Conservation (phyloP, 2,888 invertebrate species). For the Campopleginae sp. region DNA sequence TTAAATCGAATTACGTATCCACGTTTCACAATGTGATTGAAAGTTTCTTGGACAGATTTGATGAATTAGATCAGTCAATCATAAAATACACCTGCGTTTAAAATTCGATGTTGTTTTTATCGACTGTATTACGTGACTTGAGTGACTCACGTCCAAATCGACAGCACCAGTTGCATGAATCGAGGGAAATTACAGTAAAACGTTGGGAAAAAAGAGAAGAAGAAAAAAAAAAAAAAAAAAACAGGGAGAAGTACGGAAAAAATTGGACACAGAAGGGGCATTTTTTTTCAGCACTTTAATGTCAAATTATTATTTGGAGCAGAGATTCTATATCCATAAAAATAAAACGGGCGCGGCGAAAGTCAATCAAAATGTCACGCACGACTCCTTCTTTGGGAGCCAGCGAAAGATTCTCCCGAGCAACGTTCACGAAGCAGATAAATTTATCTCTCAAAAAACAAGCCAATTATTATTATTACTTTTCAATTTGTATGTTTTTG, state of each 20-base stretch:
- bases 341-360: background rate
- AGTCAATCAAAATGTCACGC: slow-evolving; percentile 48
- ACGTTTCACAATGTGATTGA: slow-evolving; percentile 1
- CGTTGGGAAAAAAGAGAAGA: background rate
- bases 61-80: slow-evolving; percentile 12
- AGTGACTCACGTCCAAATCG: background rate
- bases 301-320: background rate
- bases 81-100: slow-evolving; percentile 6
- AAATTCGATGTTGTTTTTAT: slow-evolving; percentile 8
- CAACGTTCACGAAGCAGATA: background rate
- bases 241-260: background rate
- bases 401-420: slow-evolving; percentile 25
- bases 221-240: background rate
- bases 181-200: background rate
- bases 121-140: background rate
- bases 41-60: slow-evolving; percentile 5
- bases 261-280: background rate
- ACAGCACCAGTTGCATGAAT: background rate
- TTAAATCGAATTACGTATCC: background rate
- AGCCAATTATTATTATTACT: background rate
- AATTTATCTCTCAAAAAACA: background rate
- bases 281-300: background rate
- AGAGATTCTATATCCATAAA: background rate
- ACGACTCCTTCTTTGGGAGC: slow-evolving; percentile 49
- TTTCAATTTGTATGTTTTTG: background rate